These are phyloP conservation scores for Tetragonula clypearis DNA, from an alignment of 1,140 invertebrate genomes.

Conservation along the genomic window DNA sequence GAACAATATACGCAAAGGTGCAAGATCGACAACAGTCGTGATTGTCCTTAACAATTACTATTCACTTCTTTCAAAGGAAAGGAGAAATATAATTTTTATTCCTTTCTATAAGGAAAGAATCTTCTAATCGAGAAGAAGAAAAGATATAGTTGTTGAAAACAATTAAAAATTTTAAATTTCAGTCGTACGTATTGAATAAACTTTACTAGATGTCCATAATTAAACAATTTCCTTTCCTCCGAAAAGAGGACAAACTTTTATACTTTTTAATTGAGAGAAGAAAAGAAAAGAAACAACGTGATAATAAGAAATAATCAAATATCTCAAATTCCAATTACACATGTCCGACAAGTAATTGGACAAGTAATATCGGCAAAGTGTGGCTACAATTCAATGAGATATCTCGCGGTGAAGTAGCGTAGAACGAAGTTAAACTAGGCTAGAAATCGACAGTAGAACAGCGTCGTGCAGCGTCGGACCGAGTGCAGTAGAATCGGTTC, in stretches of 20 bases:
- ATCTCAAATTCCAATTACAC: not conserved
- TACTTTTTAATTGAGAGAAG: not conserved
- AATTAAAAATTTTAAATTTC: too few relatives aligned
- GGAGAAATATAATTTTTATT: too few relatives aligned
- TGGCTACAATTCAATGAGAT: not conserved
- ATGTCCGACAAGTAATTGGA: not conserved
- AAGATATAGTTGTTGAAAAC: too few relatives aligned
- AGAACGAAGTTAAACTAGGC: constrained; percentile 2
- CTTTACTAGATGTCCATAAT: too few relatives aligned
- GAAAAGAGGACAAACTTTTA: not conserved
- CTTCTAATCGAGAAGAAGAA: too few relatives aligned
- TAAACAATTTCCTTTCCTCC: not conserved
- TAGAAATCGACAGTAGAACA: not conserved
- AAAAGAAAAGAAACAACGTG: not conserved
- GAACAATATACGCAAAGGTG: too few relatives aligned
- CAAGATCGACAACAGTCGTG: too few relatives aligned
- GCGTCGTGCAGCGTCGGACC: not conserved
- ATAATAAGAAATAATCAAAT: not conserved
- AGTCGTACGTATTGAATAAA: too few relatives aligned
- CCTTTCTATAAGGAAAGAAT: too few relatives aligned
- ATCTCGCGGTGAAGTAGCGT: not conserved
- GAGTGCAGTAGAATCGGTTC: not conserved
- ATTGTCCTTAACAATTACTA: too few relatives aligned
- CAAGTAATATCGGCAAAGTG: not conserved
- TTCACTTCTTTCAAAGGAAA: too few relatives aligned